Base-by-base conservation (phyloP, 1,140 invertebrate genomes). In the Heliconius hermathena region DNA sequence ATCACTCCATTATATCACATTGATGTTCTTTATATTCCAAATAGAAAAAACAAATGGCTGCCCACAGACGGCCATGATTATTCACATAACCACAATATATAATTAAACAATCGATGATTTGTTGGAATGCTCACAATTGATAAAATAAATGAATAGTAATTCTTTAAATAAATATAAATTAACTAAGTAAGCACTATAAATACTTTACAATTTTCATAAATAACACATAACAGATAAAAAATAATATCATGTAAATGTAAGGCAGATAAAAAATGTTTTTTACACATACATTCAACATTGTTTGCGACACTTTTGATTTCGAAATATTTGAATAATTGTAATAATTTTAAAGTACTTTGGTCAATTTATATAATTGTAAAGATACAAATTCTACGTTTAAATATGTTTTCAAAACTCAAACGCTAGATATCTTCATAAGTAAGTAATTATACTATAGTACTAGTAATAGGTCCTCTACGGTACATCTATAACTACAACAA, bases 1-100 rank as follows among this genome's bases (percentile, higher is more conserved):
- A 74, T 74, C 73, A 74, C 73, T 57, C 73, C 73, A n/a, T 74
- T n/a, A 60, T 76, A 76, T 76, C 74, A 76, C 74, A 76, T 76
- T 76, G 57, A 66, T 29, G 60, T 76, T 76, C 60, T 70, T 60
- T 76, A 76, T 49, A 41, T 76, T 70, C 1, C 36, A 70, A 71
- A 76, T 76, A 76, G 74, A 76, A 70, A 66, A 76, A 76, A 76
- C 57, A 76, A 76, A 76, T 66, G 74, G 36, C 57, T 75, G 74
- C n/a, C 54, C 74, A 41, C 41, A 76, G 36, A 71, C 54, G 66
- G 60, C n/a, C 13, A 38, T 41, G 18, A 76, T n/a, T 46, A 76
- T 76, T 36, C 22, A 70, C 57, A 76, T 76, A 76, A 70, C 66
- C 49, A 71, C 60, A 76, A 76, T 71, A 76, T 57, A 60, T 71